Evolutionary conservation across 2,797 vertebrate genomes (phyloP).

Genomic region (Antennarius maculatus): DNA sequence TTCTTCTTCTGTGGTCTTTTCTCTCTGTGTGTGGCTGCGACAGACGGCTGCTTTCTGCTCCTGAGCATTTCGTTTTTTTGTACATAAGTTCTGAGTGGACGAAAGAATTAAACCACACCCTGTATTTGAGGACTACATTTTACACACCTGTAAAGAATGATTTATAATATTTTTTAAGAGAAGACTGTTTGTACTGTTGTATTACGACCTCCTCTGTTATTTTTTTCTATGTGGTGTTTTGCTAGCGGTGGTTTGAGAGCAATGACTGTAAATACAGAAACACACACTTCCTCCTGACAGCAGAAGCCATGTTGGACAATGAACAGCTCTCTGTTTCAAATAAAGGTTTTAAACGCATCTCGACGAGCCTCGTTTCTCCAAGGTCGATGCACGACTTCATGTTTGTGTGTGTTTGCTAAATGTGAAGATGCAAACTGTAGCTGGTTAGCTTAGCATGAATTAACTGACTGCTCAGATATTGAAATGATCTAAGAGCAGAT

Average conservation of each 20-base stretch:
- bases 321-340: conserved; percentile 89
- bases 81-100: conserved; percentile 84
- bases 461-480: no score
- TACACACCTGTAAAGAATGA: conserved; percentile 94
- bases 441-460: background rate
- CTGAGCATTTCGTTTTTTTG: conserved; percentile 64
- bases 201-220: conserved; percentile 80
- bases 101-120: conserved; percentile 52
- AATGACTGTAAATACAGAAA: conserved; percentile 77
- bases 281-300: conserved; percentile 45
- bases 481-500: no score
- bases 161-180: conserved; percentile 95
- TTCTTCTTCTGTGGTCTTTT: conserved; percentile 12
- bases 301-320: conserved; percentile 86
- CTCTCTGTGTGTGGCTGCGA: conserved; percentile 10
- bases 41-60: conserved; percentile 36
- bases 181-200: conserved; percentile 89
- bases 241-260: conserved; percentile 43
- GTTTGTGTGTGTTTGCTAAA: background rate
- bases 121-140: conserved; percentile 92
- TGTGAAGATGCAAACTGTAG: background rate
- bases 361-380: background rate
- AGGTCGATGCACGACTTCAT: no score
- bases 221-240: conserved; percentile 77
- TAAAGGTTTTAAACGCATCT: conserved; percentile 94